These are phyloP conservation scores for Pseudolycoriella hygida DNA, from an alignment of 2,888 invertebrate genomes.

Conservation along the genomic window DNA sequence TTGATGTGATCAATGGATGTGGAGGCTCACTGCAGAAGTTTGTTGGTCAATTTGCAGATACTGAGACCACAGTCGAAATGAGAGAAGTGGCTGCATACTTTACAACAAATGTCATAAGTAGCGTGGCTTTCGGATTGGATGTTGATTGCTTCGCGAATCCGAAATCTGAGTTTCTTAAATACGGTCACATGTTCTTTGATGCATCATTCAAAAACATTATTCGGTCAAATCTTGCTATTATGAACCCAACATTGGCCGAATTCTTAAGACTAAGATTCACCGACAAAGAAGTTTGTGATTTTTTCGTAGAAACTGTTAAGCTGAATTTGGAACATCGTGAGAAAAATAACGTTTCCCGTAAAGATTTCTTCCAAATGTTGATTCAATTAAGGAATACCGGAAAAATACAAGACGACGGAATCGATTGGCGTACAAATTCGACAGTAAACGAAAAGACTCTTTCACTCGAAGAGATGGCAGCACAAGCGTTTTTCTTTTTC, in stretches of 20 bases:
- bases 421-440: neutral
- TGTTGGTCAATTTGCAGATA: neutral
- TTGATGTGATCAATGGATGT: neutral
- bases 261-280: too few species aligned
- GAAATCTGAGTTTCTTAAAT: too few species aligned
- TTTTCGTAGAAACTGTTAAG: neutral
- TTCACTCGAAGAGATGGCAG: conserved; percentile 1
- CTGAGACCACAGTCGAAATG: too few species aligned
- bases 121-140: too few species aligned
- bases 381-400: conserved; percentile 4
- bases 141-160: too few species aligned
- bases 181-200: too few species aligned
- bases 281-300: conserved; percentile 2
- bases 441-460: neutral
- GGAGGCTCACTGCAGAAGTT: neutral
- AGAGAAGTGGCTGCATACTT: too few species aligned
- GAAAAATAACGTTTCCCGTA: conserved; percentile 1
- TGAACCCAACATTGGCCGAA: too few species aligned
- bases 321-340: conserved; percentile 4
- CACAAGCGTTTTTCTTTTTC: neutral
- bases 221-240: too few species aligned
- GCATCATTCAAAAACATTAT: too few species aligned
- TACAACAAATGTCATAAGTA: too few species aligned
- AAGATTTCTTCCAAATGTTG: conserved; percentile 6
- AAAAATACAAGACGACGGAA: neutral